Percentiles rank a stretch among this genome's conserved stretches.
phyloP scores from a whole-genome alignment of 2,113 vertebrate species.

The Megaptera novaeangliae region DNA sequence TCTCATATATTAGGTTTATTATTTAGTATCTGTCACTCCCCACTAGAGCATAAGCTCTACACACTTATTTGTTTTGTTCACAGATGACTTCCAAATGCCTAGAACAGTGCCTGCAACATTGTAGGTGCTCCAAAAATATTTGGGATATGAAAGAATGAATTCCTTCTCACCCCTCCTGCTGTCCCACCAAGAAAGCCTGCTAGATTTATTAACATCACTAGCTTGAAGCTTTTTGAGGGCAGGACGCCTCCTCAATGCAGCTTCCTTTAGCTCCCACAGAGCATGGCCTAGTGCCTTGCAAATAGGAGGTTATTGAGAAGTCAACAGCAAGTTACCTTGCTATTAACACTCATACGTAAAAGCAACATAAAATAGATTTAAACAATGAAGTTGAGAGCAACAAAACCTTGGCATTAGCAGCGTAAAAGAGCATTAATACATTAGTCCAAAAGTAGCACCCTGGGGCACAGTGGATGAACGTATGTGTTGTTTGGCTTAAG shows the following conservation, averaged over 20 bases:
- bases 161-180: background rate
- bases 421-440: background rate
- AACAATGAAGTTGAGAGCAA: background rate
- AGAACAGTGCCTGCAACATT: background rate
- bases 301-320: background rate
- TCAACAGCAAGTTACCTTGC: background rate
- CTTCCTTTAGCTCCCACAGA: background rate
- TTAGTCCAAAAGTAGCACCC: background rate
- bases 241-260: background rate
- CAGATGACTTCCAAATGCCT: background rate
- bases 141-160: background rate
- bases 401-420: background rate
- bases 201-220: background rate
- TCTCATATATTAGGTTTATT: background rate
- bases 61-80: background rate
- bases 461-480: background rate
- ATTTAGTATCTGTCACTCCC: background rate
- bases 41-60: background rate
- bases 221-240: background rate
- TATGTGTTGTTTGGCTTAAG: background rate
- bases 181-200: background rate
- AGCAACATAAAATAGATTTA: background rate
- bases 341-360: background rate
- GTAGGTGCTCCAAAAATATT: background rate
- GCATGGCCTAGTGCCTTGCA: background rate